Evolutionary conservation across 1,140 invertebrate genomes (phyloP), one percentile per base, ranked within the genome.

Genomic region (Lysiphlebus fabarum): DNA sequence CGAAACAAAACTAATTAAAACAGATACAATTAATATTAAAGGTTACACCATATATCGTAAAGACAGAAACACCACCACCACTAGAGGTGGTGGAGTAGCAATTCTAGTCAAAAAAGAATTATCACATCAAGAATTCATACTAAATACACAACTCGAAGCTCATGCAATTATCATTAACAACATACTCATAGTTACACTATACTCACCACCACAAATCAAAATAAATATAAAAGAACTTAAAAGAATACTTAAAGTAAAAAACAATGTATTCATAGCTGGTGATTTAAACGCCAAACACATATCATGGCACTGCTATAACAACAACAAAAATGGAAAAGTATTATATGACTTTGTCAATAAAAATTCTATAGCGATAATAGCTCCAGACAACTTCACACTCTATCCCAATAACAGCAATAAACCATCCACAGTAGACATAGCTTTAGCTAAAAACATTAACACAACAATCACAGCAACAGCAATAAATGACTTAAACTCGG

Each of bases 401-500:
- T 12, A 12, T 48, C 45, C 45, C 14, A 48, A 4, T 9, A 48
- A 48, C 14, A 12, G 45, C 8, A 9, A 12, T 26, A 17, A 9
- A 9, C 45, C 45, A 3, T 48, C 45, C 3, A 12, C 26, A 33
- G 26, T 48, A 33, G 45, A 48, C 26, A 8, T 17, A 48, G 45
- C 26, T 4, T 9, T 48, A 26, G 9, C 9, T 48, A 48, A 48
- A 48, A 48, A 48, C 14, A 26, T 48, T 4, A 8, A 17, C 6
- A 4, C 8, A 26, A 2, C 12, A 12, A 33, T 10, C 26, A 48
- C 11, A 9, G 2, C 14, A 4, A 12, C 6, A 9, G 26, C 45
- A 9, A 17, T 55, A 0, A 43, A 55, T 43, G 53, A 55, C 8
- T 37, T 55, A 7, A 40, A 55, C 53, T 55, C 53, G 4, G 53